Evolutionary conservation across 2,888 invertebrate genomes (phyloP).

Genomic region (Lasioglossum zephyrum): DNA sequence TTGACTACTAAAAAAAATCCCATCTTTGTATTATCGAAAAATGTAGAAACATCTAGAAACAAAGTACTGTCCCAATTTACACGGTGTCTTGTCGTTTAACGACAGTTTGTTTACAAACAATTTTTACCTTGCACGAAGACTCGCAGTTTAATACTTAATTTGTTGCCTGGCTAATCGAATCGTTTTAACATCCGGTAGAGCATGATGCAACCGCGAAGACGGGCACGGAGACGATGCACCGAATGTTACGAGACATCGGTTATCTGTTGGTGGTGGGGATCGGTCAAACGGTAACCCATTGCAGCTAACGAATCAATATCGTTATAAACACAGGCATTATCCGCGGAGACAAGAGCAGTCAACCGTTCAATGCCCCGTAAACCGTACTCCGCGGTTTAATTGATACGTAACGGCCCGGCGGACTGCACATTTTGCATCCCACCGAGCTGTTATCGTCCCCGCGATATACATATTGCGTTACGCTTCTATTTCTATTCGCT

Average conservation of each 20-base stretch:
- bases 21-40: too few species aligned
- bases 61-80: too few species aligned
- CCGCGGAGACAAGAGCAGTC: constrained; percentile 67
- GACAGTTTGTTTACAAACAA: too few species aligned
- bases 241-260: background rate
- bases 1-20: too few species aligned
- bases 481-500: constrained; percentile 18
- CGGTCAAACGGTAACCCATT: constrained; percentile 37
- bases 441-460: constrained; percentile 34
- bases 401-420: constrained; percentile 57
- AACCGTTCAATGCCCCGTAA: constrained; percentile 65
- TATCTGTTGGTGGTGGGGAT: constrained; percentile 41
- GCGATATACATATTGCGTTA: constrained; percentile 16
- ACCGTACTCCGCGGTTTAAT: constrained; percentile 59
- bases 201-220: background rate
- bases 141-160: constrained; percentile 10
- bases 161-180: background rate
- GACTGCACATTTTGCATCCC: constrained; percentile 34
- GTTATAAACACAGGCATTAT: constrained; percentile 65
- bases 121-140: too few species aligned
- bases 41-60: too few species aligned
- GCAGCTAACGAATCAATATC: constrained; percentile 67
- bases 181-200: background rate
- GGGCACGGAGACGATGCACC: background rate
- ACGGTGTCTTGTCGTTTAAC: too few species aligned